Evolutionary conservation across 2,888 invertebrate genomes (phyloP), one percentile per base, ranked within the genome.

Genomic region (Eurytoma adleriae): DNA sequence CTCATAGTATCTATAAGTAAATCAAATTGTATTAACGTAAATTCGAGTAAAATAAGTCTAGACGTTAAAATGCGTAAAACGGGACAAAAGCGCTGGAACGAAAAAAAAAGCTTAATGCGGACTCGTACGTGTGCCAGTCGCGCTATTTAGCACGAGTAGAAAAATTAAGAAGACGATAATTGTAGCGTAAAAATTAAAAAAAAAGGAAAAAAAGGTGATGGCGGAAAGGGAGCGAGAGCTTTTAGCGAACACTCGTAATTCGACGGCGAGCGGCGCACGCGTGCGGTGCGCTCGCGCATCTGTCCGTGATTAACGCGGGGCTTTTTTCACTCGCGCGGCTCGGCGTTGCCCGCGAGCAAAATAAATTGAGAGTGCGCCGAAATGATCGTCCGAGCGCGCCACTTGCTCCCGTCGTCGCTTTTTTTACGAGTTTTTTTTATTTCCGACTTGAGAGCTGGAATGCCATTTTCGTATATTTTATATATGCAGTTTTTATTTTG

Each of bases 161-260:
- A 67, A 78, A 78, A 78, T 78, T 72, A 61, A 72, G 61, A 61
- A 78, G 52, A 59, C 40, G 78, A 78, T 61, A 59, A 78, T 72
- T 66, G 18, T n/a, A 30, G 10, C 50, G 24, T 27, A n/a, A 30
- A 73, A 73, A 54, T 52, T 13, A 69, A 40, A 69, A 57, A 57
- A 56, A 18, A 57, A 54, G n/a, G 12, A 62, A 54, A 30, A 12
- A 56, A 18, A 20, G 30, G 14, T 2, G 16, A 24, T 18, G 14
- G 24, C 50, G 30, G 64, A 12, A 16, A 24, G 10, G 40, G 16
- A 10, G 12, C 13, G 20, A 18, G 16, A 18, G 61, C 54, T 76
- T 61, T 76, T 54, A 40, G 40, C 40, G 10, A 18, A 54, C 40
- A 4, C 27, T 52, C 30, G 69, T 62, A 69, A 69, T 69, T 54